Percentiles rank a stretch among this genome's conserved stretches.
phyloP scores from a whole-genome alignment of 2,888 invertebrate genomes.

The Andrena marginata region DNA sequence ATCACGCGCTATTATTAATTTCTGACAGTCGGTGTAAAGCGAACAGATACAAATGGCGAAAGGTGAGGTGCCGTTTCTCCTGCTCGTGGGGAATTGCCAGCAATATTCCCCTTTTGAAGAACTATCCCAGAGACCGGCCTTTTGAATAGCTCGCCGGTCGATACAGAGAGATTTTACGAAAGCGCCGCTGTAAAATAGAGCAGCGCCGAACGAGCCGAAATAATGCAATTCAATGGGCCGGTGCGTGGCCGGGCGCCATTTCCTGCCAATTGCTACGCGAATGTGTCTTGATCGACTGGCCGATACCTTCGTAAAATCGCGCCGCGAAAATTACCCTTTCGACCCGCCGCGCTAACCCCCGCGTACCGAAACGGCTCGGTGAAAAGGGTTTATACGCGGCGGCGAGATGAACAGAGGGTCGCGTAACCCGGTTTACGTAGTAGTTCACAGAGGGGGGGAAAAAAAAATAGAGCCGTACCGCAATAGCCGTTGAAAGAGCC shows the following conservation, averaged over 20 bases:
- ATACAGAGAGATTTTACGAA: neutral
- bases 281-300: conserved; percentile 25
- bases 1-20: neutral
- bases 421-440: conserved; percentile 51
- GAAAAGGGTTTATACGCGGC: conserved; percentile 53
- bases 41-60: neutral
- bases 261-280: conserved; percentile 14
- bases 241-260: neutral
- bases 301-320: conserved; percentile 40
- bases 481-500: conserved; percentile 7
- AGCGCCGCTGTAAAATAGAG: neutral
- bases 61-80: neutral
- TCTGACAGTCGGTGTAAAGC: neutral
- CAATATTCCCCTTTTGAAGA: neutral
- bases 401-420: conserved; percentile 20
- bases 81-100: neutral
- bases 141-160: neutral
- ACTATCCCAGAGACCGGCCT: neutral
- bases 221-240: conserved; percentile 7
- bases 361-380: conserved; percentile 13
- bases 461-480: neutral
- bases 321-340: conserved; percentile 49
- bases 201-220: neutral
- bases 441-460: neutral
- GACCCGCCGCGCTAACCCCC: conserved; percentile 34